Percentiles rank a stretch among this genome's conserved stretches.
Conservation (phyloP, 2,888 invertebrate species). For the Cepaea hortensis region DNA sequence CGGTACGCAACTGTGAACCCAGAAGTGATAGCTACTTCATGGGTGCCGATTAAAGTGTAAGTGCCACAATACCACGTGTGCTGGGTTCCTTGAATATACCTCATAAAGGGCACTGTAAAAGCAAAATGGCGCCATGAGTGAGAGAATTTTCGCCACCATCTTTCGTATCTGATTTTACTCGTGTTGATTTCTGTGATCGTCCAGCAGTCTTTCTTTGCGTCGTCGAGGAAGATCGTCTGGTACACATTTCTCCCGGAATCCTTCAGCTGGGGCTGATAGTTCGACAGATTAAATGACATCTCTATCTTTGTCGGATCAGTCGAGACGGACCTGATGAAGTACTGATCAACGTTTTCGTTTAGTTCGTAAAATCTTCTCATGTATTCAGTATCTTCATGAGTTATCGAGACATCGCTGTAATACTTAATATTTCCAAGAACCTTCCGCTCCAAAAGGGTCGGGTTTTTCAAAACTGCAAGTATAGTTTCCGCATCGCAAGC, state of each 20-base stretch:
- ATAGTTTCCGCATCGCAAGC: slow-evolving; percentile 69
- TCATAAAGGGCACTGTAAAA: slow-evolving; percentile 64
- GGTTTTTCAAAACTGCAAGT: slow-evolving; percentile 58
- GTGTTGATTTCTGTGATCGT: slow-evolving; percentile 59
- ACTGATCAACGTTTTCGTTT: slow-evolving; percentile 63
- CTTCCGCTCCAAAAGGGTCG: slow-evolving; percentile 60
- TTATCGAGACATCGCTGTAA: slow-evolving; percentile 66
- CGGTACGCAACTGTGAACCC: slow-evolving; percentile 66
- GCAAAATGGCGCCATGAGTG: slow-evolving; percentile 69
- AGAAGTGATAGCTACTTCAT: slow-evolving; percentile 67
- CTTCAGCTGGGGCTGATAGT: slow-evolving; percentile 66
- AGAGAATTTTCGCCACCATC: slow-evolving; percentile 69
- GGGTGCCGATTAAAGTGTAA: slow-evolving; percentile 68
- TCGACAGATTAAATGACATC: slow-evolving; percentile 69
- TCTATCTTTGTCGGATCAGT: slow-evolving; percentile 64
- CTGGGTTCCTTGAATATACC: slow-evolving; percentile 63
- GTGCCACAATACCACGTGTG: slow-evolving; percentile 65
- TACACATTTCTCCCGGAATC: slow-evolving; percentile 60
- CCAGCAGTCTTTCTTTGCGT: slow-evolving; percentile 59
- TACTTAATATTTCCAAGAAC: slow-evolving; percentile 66
- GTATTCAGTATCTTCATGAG: slow-evolving; percentile 67
- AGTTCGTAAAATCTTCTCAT: slow-evolving; percentile 67
- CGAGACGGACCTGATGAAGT: slow-evolving; percentile 62
- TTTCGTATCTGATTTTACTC: slow-evolving; percentile 60
- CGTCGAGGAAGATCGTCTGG: slow-evolving; percentile 67